Conservation (phyloP, 2,888 invertebrate genomes). For the Diplolepis rosae region DNA sequence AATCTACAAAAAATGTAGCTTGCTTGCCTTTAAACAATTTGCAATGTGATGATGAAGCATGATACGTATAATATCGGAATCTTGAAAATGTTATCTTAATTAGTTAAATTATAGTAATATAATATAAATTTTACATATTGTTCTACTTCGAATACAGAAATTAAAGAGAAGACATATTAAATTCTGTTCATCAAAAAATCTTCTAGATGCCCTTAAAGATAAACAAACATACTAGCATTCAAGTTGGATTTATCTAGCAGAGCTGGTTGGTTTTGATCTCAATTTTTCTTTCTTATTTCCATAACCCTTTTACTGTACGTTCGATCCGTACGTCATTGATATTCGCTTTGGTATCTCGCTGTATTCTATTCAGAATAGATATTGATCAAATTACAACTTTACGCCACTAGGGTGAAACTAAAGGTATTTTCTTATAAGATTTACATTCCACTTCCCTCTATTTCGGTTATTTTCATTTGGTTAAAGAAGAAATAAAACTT, state of each 20-base stretch:
- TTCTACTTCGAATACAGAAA: too few relatives aligned
- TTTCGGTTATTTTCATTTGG: constrained; percentile 43
- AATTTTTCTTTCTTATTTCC: constrained; percentile 42
- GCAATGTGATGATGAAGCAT: too few relatives aligned
- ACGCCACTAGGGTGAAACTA: constrained; percentile 42
- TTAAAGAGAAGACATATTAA: too few relatives aligned
- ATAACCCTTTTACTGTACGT: constrained; percentile 41
- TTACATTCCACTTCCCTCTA: constrained; percentile 45
- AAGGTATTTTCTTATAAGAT: constrained; percentile 38
- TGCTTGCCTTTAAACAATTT: too few relatives aligned
- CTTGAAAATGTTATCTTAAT: too few relatives aligned
- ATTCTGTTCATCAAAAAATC: neutral
- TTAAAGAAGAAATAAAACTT: constrained; percentile 40
- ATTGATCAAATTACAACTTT: constrained; percentile 47
- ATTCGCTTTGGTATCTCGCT: constrained; percentile 43
- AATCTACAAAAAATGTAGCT: neutral
- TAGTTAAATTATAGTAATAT: too few relatives aligned
- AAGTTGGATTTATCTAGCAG: neutral
- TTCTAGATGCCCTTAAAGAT: neutral
- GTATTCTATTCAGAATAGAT: constrained; percentile 45
- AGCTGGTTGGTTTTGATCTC: constrained; percentile 33
- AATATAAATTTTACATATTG: too few relatives aligned
- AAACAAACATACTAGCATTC: neutral
- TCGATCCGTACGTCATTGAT: constrained; percentile 46
- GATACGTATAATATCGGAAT: too few relatives aligned